Evolutionary conservation across 2,113 vertebrate genomes (phyloP).

Genomic region (Abramis brama): DNA sequence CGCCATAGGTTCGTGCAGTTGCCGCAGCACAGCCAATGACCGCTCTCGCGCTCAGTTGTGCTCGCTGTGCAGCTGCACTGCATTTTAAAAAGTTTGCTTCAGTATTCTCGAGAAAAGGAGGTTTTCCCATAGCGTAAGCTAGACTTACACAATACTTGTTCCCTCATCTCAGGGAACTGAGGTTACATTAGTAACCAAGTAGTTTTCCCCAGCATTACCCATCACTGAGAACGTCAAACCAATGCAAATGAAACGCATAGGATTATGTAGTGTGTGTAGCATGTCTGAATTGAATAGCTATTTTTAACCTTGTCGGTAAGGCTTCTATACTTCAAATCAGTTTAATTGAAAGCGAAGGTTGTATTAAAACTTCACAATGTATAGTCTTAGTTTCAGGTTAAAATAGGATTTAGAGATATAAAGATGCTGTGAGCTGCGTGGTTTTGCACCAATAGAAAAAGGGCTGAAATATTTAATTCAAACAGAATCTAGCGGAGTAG

Average conservation of each 20-base stretch:
- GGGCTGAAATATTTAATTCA: background rate
- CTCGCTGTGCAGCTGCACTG: too few relatives aligned
- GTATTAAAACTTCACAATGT: background rate
- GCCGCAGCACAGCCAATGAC: too few relatives aligned
- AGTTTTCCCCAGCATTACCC: background rate
- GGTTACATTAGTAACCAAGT: too few relatives aligned
- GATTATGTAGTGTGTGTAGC: constrained; percentile 41
- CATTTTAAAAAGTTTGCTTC: too few relatives aligned
- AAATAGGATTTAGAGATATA: constrained; percentile 14
- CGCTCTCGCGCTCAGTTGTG: too few relatives aligned
- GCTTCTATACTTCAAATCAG: constrained; percentile 2
- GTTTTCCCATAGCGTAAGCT: too few relatives aligned
- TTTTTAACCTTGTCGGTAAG: constrained; percentile 39
- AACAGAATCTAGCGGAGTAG: background rate
- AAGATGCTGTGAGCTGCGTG: background rate
- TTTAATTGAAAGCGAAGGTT: constrained; percentile 25
- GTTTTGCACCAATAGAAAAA: background rate
- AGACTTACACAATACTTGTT: too few relatives aligned
- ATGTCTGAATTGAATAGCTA: constrained; percentile 68
- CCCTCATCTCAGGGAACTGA: too few relatives aligned
- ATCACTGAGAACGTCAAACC: background rate
- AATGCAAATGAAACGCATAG: constrained; percentile 51
- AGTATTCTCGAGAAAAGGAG: too few relatives aligned
- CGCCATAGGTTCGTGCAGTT: too few relatives aligned
- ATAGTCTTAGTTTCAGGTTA: background rate